Evolutionary conservation across 2,797 vertebrate genomes (phyloP), one percentile per base, ranked within the genome.

Genomic region (Mus spretus): DNA sequence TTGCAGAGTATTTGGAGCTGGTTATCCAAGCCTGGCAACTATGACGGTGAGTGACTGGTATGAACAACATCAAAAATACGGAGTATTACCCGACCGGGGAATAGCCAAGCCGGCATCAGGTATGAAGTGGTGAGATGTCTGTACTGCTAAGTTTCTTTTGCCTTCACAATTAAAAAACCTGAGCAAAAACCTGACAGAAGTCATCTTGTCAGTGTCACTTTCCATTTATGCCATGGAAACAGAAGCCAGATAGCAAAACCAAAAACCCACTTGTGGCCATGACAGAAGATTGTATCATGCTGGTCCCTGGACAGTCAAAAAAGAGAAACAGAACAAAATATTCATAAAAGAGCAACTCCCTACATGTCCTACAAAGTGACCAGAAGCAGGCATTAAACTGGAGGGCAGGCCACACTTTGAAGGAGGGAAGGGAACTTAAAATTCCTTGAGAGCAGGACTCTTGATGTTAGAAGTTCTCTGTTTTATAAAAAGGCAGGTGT

Each of bases 21-120:
- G 99, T 1, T 99, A 99, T 93, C 99, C 99, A 0, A 99, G 99
- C 95, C 98, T 99, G 82, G 96, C 99, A 20, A 99, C 99, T 0
- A 99, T 99, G 99, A 99, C 99, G 0, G 99, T 99, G 94, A 99
- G 99, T 53, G 99, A 99, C 61, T 99, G 99, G 99, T 99, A 99
- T 8, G 99, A 99, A 0, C 99, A 99, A 72, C 99, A 99, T 96
- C 98, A 57, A 11, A 99, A 97, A 82, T 98, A 96, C 0, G 99
- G 99, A n/a, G 89, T 87, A 1, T 96, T 99, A 80, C 99, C 99
- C 0, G 99, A 99, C 93, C 99, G 99, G 96, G 99, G 99, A 0
- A 77, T 98, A 4, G 97, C 98, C 2, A 98, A 97, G 55, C 98
- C 96, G 40, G 17, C 97, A 4, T 55, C 98, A 98, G 98, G 99